These are phyloP conservation scores for Varecia variegata DNA, from an alignment of 2,797 vertebrate species.

Conservation along the genomic window DNA sequence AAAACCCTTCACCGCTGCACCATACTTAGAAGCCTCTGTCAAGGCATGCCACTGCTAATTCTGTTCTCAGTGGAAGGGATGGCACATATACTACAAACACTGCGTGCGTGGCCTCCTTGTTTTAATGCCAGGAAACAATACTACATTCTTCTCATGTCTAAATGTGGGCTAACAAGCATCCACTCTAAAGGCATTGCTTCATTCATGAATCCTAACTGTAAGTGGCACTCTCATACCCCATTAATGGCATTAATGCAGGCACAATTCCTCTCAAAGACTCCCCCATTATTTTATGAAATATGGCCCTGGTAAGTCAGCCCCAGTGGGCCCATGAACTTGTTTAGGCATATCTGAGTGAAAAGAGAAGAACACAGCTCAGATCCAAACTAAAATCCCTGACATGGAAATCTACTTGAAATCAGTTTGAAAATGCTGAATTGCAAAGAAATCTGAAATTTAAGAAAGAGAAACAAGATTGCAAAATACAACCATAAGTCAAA, in stretches of 20 bases:
- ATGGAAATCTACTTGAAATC: conserved; percentile 5
- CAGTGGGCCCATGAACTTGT: not conserved
- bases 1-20: not conserved
- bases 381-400: not conserved
- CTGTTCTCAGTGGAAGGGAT: not conserved
- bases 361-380: not conserved
- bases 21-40: not conserved
- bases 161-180: not conserved
- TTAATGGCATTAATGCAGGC: not conserved
- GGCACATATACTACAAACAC: not conserved
- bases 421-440: not conserved
- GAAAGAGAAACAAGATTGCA: not conserved
- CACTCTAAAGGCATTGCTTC: not conserved
- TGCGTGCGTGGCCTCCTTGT: not conserved
- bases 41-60: not conserved
- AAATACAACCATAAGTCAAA: not conserved
- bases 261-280: not conserved
- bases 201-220: not conserved
- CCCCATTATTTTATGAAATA: not conserved
- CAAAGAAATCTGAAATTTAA: not conserved
- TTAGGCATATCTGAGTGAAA: not conserved
- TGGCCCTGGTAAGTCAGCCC: not conserved
- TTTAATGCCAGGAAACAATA: not conserved
- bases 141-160: not conserved
- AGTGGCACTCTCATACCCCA: not conserved